These are phyloP conservation scores for Nezara viridula DNA, from an alignment of 2,888 invertebrate genomes.

Conservation along the genomic window DNA sequence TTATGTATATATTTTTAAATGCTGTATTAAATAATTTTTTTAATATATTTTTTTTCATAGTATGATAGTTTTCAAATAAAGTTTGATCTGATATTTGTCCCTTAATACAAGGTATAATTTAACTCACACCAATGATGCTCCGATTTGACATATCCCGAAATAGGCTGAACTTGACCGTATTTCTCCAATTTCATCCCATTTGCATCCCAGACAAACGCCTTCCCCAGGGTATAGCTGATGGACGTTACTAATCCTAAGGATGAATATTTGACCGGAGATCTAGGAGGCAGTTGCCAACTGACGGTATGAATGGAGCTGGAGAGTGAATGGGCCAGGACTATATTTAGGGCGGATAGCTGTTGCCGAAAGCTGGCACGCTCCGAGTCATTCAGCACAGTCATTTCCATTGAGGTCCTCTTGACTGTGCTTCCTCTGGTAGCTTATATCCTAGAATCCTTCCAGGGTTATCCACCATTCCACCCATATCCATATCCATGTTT, in stretches of 20 bases:
- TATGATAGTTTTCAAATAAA: too few relatives aligned
- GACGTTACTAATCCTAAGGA: conserved; percentile 4
- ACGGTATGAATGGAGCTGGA: conserved; percentile 43
- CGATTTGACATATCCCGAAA: background rate
- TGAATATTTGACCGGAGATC: background rate
- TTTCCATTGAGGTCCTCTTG: background rate
- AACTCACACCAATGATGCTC: background rate
- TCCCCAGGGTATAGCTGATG: background rate
- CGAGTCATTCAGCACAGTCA: background rate
- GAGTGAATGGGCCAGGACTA: conserved; percentile 25
- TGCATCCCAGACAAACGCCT: background rate
- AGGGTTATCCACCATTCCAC: background rate
- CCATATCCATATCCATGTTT: background rate
- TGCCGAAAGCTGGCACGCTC: conserved; percentile 35
- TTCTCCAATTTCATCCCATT: background rate
- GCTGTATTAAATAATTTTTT: too few relatives aligned
- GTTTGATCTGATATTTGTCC: too few relatives aligned
- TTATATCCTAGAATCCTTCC: background rate
- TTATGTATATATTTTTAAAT: too few relatives aligned
- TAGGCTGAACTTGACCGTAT: background rate
- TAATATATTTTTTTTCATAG: too few relatives aligned
- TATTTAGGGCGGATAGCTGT: conserved; percentile 5
- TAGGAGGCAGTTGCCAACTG: background rate
- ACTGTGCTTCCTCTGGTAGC: background rate
- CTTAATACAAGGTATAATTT: too few relatives aligned